Evolutionary conservation across 2,113 vertebrate species (phyloP).

Genomic region (Dissostichus mawsoni): DNA sequence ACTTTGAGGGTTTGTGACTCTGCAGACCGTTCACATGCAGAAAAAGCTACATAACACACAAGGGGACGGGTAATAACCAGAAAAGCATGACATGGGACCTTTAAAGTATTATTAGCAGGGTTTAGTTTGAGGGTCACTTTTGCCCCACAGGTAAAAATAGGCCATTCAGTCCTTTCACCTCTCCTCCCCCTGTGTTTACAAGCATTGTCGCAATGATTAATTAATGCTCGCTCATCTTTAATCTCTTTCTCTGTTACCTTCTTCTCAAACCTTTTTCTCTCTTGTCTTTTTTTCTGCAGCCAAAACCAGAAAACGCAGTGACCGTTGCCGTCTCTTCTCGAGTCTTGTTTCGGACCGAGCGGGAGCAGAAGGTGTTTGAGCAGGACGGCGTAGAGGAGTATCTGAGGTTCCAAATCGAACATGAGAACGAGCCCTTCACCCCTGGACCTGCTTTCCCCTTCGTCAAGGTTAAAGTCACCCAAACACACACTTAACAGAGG

Average conservation of each 20-base stretch:
- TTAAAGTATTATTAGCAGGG: background rate
- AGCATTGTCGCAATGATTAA: background rate
- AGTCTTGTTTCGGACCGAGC: constrained; percentile 96
- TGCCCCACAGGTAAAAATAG: background rate
- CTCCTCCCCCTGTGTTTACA: background rate
- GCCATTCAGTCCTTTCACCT: background rate
- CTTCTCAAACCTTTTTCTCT: background rate
- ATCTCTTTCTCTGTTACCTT: background rate
- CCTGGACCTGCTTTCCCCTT: constrained; percentile 96
- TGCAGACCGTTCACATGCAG: too few relatives aligned
- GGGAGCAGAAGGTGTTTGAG: constrained; percentile 91
- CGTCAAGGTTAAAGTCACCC: constrained; percentile 87
- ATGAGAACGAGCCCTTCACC: constrained; percentile 94
- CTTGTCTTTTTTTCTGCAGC: constrained; percentile 79
- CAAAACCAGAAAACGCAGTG: constrained; percentile 94
- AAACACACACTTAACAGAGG: background rate
- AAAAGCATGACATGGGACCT: background rate
- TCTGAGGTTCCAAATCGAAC: constrained; percentile 93
- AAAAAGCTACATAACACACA: too few relatives aligned
- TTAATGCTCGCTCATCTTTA: background rate
- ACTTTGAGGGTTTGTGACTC: too few relatives aligned
- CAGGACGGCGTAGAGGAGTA: constrained; percentile 95
- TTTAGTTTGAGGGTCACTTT: constrained; percentile 6
- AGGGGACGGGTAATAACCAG: too few relatives aligned
- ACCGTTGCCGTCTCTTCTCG: constrained; percentile 95